Percentiles rank a stretch among this genome's conserved stretches.
Conservation (phyloP, 1,140 invertebrate species). For the Scaptomyza hsui region DNA sequence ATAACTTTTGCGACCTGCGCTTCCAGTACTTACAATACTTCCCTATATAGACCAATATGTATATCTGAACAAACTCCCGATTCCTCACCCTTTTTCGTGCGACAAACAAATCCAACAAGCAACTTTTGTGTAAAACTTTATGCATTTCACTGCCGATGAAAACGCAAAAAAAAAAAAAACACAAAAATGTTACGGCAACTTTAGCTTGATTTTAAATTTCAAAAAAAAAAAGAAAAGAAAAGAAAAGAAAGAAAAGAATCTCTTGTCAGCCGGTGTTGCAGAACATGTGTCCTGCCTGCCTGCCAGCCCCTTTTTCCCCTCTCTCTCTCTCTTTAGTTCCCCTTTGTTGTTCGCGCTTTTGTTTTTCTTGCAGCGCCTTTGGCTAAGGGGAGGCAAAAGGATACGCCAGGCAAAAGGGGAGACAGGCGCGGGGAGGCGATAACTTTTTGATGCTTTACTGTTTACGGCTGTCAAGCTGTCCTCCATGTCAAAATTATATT, state of each 20-base stretch:
- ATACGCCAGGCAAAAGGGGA: conserved; percentile 10
- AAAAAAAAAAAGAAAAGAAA: conserved; percentile 28
- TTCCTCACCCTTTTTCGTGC: conserved; percentile 38
- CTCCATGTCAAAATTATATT: conserved; percentile 75
- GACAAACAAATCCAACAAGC: conserved; percentile 79
- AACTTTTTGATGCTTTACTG: conserved; percentile 75
- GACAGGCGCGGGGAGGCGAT: conserved; percentile 36
- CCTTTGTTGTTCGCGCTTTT: conserved; percentile 50
- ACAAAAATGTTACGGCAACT: conserved; percentile 50
- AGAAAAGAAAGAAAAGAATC: conserved; percentile 41
- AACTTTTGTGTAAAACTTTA: conserved; percentile 79
- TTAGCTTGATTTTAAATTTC: conserved; percentile 69
- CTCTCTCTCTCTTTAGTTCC: conserved; percentile 6
- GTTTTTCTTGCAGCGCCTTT: conserved; percentile 44
- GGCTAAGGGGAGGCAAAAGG: conserved; percentile 26
- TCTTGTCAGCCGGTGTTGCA: conserved; percentile 49
- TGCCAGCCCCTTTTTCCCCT: conserved; percentile 8
- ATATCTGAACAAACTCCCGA: conserved; percentile 1
- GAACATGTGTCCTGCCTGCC: conserved; percentile 68
- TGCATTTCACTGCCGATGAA: conserved; percentile 78
- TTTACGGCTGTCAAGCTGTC: conserved; percentile 81
- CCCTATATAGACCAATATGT: background rate
- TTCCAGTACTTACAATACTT: background rate
- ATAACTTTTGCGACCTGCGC: conserved; percentile 8
- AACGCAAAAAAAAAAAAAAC: conserved; percentile 22